Percentiles rank a stretch among this genome's conserved stretches.
phyloP scores from a whole-genome alignment of 2,888 invertebrate species.

The Calephelis perditalis region DNA sequence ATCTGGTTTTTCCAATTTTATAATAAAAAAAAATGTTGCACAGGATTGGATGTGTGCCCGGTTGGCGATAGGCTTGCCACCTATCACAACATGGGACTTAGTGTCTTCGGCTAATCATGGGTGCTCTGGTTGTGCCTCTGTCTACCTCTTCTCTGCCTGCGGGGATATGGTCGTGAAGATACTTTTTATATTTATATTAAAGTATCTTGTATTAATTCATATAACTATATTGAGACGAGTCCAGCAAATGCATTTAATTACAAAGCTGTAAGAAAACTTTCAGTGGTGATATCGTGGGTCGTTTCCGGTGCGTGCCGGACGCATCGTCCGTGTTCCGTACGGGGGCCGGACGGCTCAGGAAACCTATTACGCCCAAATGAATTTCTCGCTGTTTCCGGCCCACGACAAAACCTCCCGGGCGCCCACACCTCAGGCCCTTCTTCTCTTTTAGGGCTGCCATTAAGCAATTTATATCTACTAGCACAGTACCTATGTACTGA shows the following conservation, averaged over 20 bases:
- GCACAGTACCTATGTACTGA: no score
- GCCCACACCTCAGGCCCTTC: slow-evolving; percentile 60
- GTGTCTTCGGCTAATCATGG: no score
- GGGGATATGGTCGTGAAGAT: no score
- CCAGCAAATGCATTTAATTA: background rate
- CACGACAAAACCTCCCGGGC: slow-evolving; percentile 63
- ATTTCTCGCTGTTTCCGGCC: slow-evolving; percentile 72
- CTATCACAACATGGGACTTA: no score
- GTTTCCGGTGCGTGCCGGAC: slow-evolving; percentile 44
- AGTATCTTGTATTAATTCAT: background rate
- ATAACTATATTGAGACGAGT: background rate
- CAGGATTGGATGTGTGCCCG: no score
- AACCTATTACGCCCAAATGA: slow-evolving; percentile 78
- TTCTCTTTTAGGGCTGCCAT: slow-evolving; percentile 44
- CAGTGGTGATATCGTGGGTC: slow-evolving; percentile 12
- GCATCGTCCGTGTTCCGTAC: slow-evolving; percentile 41
- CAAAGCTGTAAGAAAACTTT: slow-evolving; percentile 10
- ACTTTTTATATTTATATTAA: background rate
- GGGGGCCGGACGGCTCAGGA: slow-evolving; percentile 68
- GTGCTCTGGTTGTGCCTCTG: no score
- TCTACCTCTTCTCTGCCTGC: no score
- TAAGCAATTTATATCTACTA: no score
- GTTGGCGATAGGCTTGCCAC: no score
- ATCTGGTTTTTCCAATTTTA: no score
- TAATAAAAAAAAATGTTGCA: no score